Evolutionary conservation across 2,113 vertebrate species (phyloP).

Genomic region (Setophaga kirtlandii): DNA sequence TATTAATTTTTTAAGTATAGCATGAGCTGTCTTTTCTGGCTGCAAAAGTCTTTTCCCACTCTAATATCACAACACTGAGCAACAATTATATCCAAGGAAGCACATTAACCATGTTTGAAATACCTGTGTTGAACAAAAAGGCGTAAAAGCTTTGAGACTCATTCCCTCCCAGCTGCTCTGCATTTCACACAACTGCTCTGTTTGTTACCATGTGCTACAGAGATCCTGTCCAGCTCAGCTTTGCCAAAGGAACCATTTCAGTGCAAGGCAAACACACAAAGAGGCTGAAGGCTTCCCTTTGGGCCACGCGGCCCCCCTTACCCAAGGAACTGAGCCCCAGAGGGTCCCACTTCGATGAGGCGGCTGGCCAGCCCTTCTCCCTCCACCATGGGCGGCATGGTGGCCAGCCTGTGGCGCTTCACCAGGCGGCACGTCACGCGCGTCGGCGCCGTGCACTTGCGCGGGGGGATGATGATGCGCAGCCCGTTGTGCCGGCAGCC

Average conservation of each 20-base stretch:
- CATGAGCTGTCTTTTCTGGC: not conserved
- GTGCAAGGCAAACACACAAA: not conserved
- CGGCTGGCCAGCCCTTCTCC: conserved; percentile 94
- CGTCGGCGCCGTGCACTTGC: conserved; percentile 93
- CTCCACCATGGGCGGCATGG: conserved; percentile 97
- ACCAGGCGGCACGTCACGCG: conserved; percentile 95
- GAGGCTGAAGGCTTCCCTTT: not conserved
- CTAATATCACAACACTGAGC: not conserved
- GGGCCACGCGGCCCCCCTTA: conserved; percentile 76
- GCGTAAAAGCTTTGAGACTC: not conserved
- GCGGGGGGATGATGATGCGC: conserved; percentile 93
- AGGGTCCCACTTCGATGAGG: conserved; percentile 94
- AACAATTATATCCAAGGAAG: not conserved
- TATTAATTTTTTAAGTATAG: not conserved
- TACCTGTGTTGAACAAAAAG: not conserved
- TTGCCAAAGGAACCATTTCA: not conserved
- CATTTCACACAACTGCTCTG: not conserved
- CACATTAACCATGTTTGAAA: not conserved
- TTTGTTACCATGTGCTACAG: not conserved
- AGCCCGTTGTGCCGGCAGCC: conserved; percentile 95
- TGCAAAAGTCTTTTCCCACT: not conserved
- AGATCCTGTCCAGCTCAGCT: not conserved
- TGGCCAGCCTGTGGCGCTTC: conserved; percentile 93
- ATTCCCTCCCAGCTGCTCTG: not conserved
- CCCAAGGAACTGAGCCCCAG: conserved; percentile 98